phyloP scores from a whole-genome alignment of 2,113 vertebrate species.

The Geothlypis trichas region DNA sequence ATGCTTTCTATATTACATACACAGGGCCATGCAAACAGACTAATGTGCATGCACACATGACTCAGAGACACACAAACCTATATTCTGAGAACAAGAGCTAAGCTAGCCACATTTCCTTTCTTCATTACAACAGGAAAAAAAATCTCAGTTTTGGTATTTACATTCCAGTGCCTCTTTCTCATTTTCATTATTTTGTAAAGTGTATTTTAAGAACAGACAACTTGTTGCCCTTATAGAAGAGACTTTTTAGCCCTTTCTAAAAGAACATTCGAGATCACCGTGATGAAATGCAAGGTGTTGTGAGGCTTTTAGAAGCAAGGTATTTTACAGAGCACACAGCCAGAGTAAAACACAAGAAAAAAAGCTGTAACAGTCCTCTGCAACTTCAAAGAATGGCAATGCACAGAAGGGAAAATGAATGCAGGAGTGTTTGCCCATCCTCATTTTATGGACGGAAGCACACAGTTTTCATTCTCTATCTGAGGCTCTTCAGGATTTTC shows the following conservation, averaged over 20 bases:
- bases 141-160: not conserved
- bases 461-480: not conserved
- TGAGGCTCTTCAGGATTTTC: not conserved
- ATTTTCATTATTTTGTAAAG: not conserved
- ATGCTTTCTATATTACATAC: conserved; percentile 17
- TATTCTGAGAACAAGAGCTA: not conserved
- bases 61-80: not conserved
- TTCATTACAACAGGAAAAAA: not conserved
- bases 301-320: not conserved
- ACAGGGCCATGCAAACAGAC: not conserved
- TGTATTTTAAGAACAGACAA: not conserved
- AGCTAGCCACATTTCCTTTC: not conserved
- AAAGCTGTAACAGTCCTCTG: not conserved
- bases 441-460: not conserved
- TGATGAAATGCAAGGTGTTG: not conserved
- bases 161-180: not conserved
- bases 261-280: not conserved
- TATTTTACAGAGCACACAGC: not conserved
- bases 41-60: not conserved
- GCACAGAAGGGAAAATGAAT: not conserved
- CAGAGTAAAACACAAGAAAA: not conserved
- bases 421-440: not conserved
- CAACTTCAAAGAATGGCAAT: not conserved
- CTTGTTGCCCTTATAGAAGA: not conserved
- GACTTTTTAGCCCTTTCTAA: not conserved